phyloP scores from a whole-genome alignment of 2,113 vertebrate genomes.

The Paralichthys olivaceus region DNA sequence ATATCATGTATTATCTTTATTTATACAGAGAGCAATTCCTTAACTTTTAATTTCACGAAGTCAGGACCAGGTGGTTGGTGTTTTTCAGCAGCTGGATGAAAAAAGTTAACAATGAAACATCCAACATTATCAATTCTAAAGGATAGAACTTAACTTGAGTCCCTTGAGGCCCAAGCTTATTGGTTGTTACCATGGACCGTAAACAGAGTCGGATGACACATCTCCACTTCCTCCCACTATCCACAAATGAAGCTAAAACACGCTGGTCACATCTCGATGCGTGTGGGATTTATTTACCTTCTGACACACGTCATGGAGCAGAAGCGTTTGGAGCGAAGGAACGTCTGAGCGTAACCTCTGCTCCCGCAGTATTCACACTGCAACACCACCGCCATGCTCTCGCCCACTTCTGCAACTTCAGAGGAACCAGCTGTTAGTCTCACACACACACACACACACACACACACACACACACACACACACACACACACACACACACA shows the following conservation, averaged over 20 bases:
- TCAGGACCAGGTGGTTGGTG: background rate
- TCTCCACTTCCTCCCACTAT: too few relatives aligned
- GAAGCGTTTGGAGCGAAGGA: conserved; percentile 92
- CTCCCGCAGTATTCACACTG: conserved; percentile 95
- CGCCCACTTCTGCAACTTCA: conserved; percentile 84
- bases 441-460: background rate
- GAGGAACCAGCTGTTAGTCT: conserved; percentile 44
- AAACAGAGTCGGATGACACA: too few relatives aligned
- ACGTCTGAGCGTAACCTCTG: conserved; percentile 89
- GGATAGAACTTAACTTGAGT: background rate
- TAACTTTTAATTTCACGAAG: background rate
- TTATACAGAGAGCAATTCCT: background rate
- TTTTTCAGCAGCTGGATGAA: background rate
- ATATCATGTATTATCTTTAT: background rate
- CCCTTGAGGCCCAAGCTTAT: too few relatives aligned
- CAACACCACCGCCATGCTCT: conserved; percentile 85
- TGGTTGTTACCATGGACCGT: too few relatives aligned
- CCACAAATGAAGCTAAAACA: too few relatives aligned
- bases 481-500: conserved; percentile 1
- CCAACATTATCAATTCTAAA: background rate
- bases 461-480: background rate
- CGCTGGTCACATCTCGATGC: background rate
- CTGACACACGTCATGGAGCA: conserved; percentile 93
- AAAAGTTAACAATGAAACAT: too few relatives aligned
- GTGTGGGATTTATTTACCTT: conserved; percentile 78